phyloP scores from a whole-genome alignment of 2,113 vertebrate genomes.

The Taxidea taxus region DNA sequence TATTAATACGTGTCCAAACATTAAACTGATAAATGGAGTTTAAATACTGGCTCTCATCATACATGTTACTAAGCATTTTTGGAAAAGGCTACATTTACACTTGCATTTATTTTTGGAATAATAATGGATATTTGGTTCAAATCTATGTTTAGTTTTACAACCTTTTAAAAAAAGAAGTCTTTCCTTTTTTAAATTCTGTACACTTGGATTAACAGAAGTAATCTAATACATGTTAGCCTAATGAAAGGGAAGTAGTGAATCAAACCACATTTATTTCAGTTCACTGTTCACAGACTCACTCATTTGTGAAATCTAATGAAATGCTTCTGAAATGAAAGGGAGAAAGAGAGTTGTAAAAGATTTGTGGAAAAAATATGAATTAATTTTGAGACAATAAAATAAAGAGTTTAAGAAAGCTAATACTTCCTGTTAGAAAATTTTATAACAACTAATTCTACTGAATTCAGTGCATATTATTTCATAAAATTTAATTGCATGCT shows the following conservation, averaged over 20 bases:
- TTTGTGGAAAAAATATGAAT: slow-evolving; percentile 19
- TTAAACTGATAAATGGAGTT: background rate
- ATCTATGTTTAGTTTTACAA: slow-evolving; percentile 41
- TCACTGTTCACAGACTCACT: slow-evolving; percentile 27
- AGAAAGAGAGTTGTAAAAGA: slow-evolving; percentile 10
- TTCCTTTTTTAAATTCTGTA: slow-evolving; percentile 35
- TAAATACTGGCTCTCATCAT: background rate
- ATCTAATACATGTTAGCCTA: slow-evolving; percentile 48
- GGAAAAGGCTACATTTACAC: background rate
- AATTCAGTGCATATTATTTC: background rate
- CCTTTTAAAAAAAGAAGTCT: background rate
- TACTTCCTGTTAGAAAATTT: slow-evolving; percentile 26
- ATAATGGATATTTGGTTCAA: slow-evolving; percentile 1
- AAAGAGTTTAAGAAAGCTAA: slow-evolving; percentile 28
- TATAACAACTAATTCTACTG: background rate
- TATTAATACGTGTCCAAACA: background rate
- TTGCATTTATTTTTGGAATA: slow-evolving; percentile 13
- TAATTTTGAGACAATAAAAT: slow-evolving; percentile 37
- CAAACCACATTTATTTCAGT: slow-evolving; percentile 45
- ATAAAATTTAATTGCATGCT: slow-evolving; percentile 20
- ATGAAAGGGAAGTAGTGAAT: slow-evolving; percentile 60
- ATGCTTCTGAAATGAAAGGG: slow-evolving; percentile 16
- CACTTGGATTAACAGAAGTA: slow-evolving; percentile 58
- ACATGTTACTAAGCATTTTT: background rate
- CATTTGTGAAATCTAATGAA: slow-evolving; percentile 66